Evolutionary conservation across 2,888 invertebrate species (phyloP), one percentile per base, ranked within the genome.

Genomic region (Erebia aethiops): DNA sequence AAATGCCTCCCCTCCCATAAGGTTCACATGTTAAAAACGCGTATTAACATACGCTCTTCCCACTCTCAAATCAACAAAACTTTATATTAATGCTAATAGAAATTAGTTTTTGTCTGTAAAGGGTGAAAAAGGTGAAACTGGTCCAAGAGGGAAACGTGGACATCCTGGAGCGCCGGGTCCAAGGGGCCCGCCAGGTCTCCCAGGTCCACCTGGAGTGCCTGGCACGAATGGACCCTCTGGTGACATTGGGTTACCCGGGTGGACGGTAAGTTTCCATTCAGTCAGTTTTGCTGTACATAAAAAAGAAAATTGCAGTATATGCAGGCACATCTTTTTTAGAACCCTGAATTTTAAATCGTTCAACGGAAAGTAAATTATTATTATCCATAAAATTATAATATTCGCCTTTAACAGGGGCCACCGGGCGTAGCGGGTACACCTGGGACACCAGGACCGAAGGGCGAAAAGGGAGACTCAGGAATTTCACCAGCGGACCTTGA

Each of bases 121-220:
- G 92, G 93, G 93, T 21, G 93, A 92, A 56, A 91, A 90, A 81
- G 93, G 93, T 4, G 93, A 93, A 73, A 79, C 87, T 1, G 93
- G 93, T 1, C 88, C 88, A 2, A 82, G 90, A 46, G 93, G 93
- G 1, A 93, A 93, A 77, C 93, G 96, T 85, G 97, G 97, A 14
- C 96, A 97, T 73, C 97, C 97, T 78, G 97, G 97, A 1, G 96
- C 97, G 58, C 95, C 96, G 41, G 97, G 97, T 0, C 95, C 96
- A 77, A 92, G 96, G 67, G 98, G 98, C 0, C 95, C 96, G 49
- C 94, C 97, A 67, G 96, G 96, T 43, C 93, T 95, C 5, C 95
- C 95, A 8, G 96, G 96, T 18, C 95, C 95, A 13, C 95, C 95
- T 43, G 97, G 97, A 46, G 95, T 95, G 41, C 94, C 96, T 0